Percentiles rank a stretch among this genome's conserved stretches.
Conservation (phyloP, 2,888 invertebrate species). For the Hirtodrosophila duncani region DNA sequence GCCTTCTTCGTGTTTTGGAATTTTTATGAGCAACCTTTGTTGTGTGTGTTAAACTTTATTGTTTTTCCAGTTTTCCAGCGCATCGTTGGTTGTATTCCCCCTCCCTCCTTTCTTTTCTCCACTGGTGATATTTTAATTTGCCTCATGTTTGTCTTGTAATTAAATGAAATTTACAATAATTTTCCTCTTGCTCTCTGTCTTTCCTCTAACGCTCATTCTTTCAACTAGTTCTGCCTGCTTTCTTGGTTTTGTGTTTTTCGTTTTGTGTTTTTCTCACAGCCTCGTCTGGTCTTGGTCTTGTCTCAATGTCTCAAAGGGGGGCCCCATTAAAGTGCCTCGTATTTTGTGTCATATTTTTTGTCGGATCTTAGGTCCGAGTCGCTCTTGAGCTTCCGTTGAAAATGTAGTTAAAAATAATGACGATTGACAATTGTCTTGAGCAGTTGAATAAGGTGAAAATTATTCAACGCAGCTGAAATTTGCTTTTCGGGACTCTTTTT, state of each 20-base stretch:
- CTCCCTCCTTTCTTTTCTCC: background rate
- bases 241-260: conserved; percentile 13
- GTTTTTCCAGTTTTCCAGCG: conserved; percentile 3
- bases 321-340: no score
- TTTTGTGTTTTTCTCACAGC: conserved; percentile 13
- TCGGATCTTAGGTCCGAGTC: conserved; percentile 5
- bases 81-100: background rate
- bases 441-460: no score
- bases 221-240: conserved; percentile 9
- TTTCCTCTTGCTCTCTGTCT: conserved; percentile 42
- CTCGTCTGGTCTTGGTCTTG: no score
- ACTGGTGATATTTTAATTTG: conserved; percentile 59
- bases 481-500: conserved; percentile 11
- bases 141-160: conserved; percentile 48
- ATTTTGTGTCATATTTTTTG: no score
- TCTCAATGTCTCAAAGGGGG: no score
- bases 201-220: conserved; percentile 7
- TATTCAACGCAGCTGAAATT: conserved; percentile 11
- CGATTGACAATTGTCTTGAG: no score
- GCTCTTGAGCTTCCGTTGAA: conserved; percentile 59
- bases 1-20: conserved; percentile 26
- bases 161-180: conserved; percentile 70
- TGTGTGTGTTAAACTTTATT: conserved; percentile 25
- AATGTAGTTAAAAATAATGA: conserved; percentile 68
- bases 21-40: conserved; percentile 50